These are phyloP conservation scores for Anthrax anthrax DNA, from an alignment of 2,888 invertebrate genomes.

Conservation along the genomic window DNA sequence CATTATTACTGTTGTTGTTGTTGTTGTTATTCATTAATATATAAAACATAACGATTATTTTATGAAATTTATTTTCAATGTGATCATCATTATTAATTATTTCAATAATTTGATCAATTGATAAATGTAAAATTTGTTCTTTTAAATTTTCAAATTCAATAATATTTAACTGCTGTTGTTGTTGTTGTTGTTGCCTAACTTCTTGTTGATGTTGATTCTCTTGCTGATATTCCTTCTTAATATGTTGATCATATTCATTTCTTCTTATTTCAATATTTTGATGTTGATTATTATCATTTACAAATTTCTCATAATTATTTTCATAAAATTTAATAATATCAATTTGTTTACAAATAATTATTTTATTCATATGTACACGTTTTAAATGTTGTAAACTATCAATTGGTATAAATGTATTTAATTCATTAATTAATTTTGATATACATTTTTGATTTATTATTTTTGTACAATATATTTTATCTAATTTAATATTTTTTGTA, in stretches of 20 bases:
- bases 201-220: too few species aligned
- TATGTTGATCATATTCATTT: too few species aligned
- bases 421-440: slow-evolving; percentile 43
- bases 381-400: slow-evolving; percentile 55
- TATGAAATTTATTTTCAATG: too few species aligned
- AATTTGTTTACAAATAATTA: slow-evolving; percentile 40
- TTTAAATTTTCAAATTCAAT: background rate
- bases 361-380: slow-evolving; percentile 45
- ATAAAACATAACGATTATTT: too few species aligned
- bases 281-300: background rate
- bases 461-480: slow-evolving; percentile 44
- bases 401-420: slow-evolving; percentile 45
- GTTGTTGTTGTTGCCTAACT: too few species aligned
- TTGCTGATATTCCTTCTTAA: too few species aligned
- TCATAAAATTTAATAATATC: slow-evolving; percentile 16
- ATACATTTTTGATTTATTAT: slow-evolving; percentile 46
- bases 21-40: background rate
- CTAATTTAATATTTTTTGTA: slow-evolving; percentile 35
- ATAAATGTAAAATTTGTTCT: background rate
- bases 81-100: background rate
- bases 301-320: background rate
- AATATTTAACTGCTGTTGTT: too few species aligned
- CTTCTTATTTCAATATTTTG: background rate
- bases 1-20: too few species aligned
- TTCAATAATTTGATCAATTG: background rate